Evolutionary conservation across 2,797 vertebrate genomes (phyloP).

Genomic region (Sarcoramphus papa): DNA sequence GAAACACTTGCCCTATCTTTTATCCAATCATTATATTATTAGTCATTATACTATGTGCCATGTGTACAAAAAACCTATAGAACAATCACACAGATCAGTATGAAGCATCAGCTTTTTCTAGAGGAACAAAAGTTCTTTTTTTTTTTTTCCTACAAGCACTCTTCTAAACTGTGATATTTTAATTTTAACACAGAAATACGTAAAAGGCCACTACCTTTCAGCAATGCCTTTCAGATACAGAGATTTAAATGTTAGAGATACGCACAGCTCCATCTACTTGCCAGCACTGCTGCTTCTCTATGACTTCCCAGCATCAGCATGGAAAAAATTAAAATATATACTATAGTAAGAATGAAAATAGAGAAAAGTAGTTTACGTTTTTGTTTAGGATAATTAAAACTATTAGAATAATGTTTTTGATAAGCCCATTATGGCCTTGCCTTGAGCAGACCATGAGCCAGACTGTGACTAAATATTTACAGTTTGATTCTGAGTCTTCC

Average conservation of each 20-base stretch:
- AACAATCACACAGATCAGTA: not conserved
- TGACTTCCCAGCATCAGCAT: not conserved
- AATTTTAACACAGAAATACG: not conserved
- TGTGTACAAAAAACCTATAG: not conserved
- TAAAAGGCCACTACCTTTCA: not conserved
- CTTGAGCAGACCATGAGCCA: not conserved
- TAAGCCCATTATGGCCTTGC: not conserved
- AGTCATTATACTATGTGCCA: not conserved
- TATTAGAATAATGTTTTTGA: not conserved
- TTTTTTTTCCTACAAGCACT: not conserved
- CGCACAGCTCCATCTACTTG: not conserved
- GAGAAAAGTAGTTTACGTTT: not conserved
- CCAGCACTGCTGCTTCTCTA: not conserved
- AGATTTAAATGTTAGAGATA: not conserved
- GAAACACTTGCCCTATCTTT: not conserved
- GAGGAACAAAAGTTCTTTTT: not conserved
- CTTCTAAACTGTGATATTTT: not conserved
- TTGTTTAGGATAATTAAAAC: conserved; percentile 2
- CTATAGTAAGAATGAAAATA: not conserved
- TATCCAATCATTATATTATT: not conserved
- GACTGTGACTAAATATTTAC: not conserved
- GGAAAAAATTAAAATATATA: not conserved
- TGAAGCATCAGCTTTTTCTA: not conserved
- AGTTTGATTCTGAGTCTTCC: not conserved
- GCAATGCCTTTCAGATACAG: not conserved